Evolutionary conservation across 2,113 vertebrate genomes (phyloP), one percentile per base, ranked within the genome.

Genomic region (Poeciliopsis prolifica): DNA sequence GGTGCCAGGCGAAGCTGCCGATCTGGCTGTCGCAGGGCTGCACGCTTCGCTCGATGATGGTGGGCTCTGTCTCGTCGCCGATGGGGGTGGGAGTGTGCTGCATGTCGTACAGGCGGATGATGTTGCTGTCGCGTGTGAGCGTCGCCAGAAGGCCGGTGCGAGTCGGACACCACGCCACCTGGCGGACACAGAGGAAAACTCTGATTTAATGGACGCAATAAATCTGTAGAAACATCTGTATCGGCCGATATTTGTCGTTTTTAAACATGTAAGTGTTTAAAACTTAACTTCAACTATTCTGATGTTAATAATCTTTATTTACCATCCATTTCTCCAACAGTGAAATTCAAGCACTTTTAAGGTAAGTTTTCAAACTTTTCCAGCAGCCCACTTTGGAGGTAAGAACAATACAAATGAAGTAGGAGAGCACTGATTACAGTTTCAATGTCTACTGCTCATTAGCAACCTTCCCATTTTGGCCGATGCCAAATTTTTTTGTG

Each of bases 61-160:
- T 98, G 10, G 98, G 98, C 89, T 99, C 98, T 0, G 96, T 98
- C 95, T 99, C 98, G 35, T 99, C 98, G 0, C 97, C 98, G 61
- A 99, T 97, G 37, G 98, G 97, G 0, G 97, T 97, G 5, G 98
- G 97, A 1, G 98, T 96, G 83, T 99, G 97, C 72, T 99, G 98
- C 98, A 99, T 99, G 93, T 99, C 98, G 60, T 99, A 99, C 5
- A 99, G 93, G 14, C 96, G 95, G 87, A 99, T 97, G 70, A 99
- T 95, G 85, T 98, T 97, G 90, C 97, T 98, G 90, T 99, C 98
- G 17, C 97, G 96, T 0, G 97, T 99, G 84, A 99, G 90, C 1
- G 98, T 99, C 58, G 98, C 98, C 61, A 99, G 89, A 26, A 99
- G 92, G 48, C 98, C 98, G 2, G 96, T 98, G 72, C 98, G 96